Conservation (phyloP, 2,113 vertebrate genomes). For the Pelobates fuscus region DNA sequence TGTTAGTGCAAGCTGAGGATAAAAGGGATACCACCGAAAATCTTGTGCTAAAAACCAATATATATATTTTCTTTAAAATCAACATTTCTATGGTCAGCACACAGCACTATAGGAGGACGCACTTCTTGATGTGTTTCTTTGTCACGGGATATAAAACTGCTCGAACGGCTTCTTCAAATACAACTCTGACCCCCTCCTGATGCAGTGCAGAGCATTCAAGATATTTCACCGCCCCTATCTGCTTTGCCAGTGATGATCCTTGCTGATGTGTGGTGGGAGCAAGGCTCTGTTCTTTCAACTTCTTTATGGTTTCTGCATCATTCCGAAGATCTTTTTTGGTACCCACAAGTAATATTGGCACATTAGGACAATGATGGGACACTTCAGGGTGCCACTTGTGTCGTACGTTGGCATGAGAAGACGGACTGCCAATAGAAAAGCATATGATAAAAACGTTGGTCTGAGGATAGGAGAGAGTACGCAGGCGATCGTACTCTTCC, state of each 20-base stretch:
- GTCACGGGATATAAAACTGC: constrained; percentile 86
- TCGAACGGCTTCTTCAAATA: constrained; percentile 87
- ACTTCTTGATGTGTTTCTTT: constrained; percentile 88
- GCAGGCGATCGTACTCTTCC: constrained; percentile 89
- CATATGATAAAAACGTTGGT: constrained; percentile 93
- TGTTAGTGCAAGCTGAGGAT: constrained; percentile 48
- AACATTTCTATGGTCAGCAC: not conserved
- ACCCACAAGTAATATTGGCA: constrained; percentile 88
- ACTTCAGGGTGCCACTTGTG: constrained; percentile 95
- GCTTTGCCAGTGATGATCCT: constrained; percentile 83
- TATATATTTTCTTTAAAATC: not conserved
- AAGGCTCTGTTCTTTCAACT: constrained; percentile 89
- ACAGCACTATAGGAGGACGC: constrained; percentile 80
- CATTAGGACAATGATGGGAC: constrained; percentile 88
- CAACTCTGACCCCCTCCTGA: constrained; percentile 85
- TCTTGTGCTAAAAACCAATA: constrained; percentile 31
- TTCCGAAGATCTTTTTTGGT: constrained; percentile 87
- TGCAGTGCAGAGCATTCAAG: constrained; percentile 88
- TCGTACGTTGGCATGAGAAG: constrained; percentile 87
- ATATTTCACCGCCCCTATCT: constrained; percentile 90
- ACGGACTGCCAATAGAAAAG: constrained; percentile 90
- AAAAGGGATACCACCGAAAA: constrained; percentile 26
- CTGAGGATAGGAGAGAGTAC: constrained; percentile 88
- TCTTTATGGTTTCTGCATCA: constrained; percentile 86
- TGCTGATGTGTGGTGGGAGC: constrained; percentile 86